These are phyloP conservation scores for Falco berigora DNA, from an alignment of 2,797 vertebrate genomes.

Conservation along the genomic window DNA sequence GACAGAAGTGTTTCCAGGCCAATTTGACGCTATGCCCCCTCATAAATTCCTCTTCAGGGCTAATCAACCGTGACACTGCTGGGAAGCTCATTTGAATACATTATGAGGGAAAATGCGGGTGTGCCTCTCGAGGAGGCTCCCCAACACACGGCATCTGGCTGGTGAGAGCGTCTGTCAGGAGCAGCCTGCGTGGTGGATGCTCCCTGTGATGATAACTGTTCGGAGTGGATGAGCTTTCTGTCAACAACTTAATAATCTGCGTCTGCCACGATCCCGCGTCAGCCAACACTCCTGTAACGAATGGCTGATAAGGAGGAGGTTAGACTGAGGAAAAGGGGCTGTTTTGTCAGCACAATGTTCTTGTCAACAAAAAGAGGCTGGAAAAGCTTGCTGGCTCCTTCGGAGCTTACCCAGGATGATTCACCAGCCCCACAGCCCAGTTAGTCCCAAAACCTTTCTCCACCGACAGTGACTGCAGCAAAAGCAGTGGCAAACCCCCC, in stretches of 20 bases:
- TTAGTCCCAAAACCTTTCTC: neutral
- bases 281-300: conserved; percentile 20
- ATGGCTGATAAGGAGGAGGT: conserved; percentile 48
- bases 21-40: rapidly evolving
- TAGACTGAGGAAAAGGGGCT: conserved; percentile 15
- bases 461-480: neutral
- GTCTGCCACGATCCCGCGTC: neutral
- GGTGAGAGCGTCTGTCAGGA: conserved; percentile 58
- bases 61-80: neutral
- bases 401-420: rapidly evolving
- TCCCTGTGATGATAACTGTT: conserved; percentile 22
- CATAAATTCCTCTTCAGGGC: neutral
- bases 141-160: neutral
- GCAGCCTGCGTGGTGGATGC: conserved; percentile 42
- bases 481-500: neutral
- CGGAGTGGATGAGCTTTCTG: conserved; percentile 49
- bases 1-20: neutral
- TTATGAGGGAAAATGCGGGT: neutral
- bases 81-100: neutral
- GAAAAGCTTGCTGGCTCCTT: neutral
- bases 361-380: neutral
- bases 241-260: conserved; percentile 51
- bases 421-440: neutral
- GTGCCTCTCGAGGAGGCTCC: neutral
- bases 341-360: conserved; percentile 40